Base-by-base conservation (phyloP, 2,888 invertebrate species). In the Cylloceria caligata region DNA sequence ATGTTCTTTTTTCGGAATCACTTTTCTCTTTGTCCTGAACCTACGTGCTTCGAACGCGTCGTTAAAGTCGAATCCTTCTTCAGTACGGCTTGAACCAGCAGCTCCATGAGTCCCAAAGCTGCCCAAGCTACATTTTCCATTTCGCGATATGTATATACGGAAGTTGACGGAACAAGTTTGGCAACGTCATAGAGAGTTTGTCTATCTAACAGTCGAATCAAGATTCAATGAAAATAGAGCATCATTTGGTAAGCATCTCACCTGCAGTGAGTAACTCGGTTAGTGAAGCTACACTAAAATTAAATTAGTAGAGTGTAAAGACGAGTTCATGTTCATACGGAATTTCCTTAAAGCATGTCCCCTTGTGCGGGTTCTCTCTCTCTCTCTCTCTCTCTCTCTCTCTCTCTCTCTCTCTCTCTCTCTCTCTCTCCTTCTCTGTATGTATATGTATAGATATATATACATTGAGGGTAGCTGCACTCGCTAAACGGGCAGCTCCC, bases 271-370 rank as follows among this genome's bases (percentile, higher is more conserved):
- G 60, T 36, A 77, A 77, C 68, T 77, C 76, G 76, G 76, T 77
- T 77, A 77, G 76, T 62, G 49, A 68, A 62, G 49, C 30, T 62
- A 69, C 49, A 69, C 76, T 77, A 77, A 77, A 77, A 62, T 69
- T 69, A 77, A 77, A 77, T 49, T 34, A 16, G 39, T 62, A 11
- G 52, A 21, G 24, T 69, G 49, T 49, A 57, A 57, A 60, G 47
- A 62, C 57, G 57, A 49, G 30, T 42, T 39, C 60, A 68, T 60
- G 68, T 60, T 76, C 68, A 42, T 76, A 67, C 76, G 60, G 67
- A 76, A 76, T 68, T 76, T 49, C 57, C 68, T 76, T 6, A 49
- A 76, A 62, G 68, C 30, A 5, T 52, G 24, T 24, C 11, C 52
- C 21, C 11, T 24, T 24, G 21, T 7, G 21, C 52, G 21, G 9